Percentiles rank a stretch among this genome's conserved stretches.
These are phyloP conservation scores for Craterocephalus amniculus DNA, from an alignment of 2,797 vertebrate genomes.

Conservation along the genomic window DNA sequence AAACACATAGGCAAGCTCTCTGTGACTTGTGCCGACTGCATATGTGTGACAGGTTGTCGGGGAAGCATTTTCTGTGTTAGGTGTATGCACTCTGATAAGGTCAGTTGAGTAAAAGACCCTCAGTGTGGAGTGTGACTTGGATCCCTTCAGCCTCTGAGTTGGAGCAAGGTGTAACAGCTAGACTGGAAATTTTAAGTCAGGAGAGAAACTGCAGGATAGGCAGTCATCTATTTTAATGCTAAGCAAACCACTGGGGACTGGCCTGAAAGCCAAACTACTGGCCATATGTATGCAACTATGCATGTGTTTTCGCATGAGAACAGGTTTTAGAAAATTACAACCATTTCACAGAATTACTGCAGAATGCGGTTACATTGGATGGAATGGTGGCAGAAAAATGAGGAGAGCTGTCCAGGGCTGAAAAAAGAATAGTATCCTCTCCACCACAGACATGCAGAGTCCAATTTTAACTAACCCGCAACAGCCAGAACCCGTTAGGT, in stretches of 20 bases:
- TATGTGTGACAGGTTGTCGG: slow-evolving; percentile 70
- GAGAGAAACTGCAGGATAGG: slow-evolving; percentile 8
- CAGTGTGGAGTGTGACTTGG: slow-evolving; percentile 33
- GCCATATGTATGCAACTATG: too few relatives aligned
- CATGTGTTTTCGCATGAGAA: too few relatives aligned
- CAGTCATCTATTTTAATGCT: slow-evolving; percentile 14
- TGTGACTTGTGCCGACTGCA: slow-evolving; percentile 51
- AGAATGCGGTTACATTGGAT: too few relatives aligned
- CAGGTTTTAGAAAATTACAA: too few relatives aligned
- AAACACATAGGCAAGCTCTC: slow-evolving; percentile 31
- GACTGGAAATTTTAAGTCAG: slow-evolving; percentile 35
- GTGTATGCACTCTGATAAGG: slow-evolving; percentile 64
- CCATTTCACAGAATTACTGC: too few relatives aligned
- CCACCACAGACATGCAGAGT: too few relatives aligned
- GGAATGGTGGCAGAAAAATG: too few relatives aligned
- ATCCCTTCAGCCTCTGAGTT: slow-evolving; percentile 48
- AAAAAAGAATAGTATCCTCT: too few relatives aligned
- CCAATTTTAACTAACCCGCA: too few relatives aligned
- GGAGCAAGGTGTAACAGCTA: slow-evolving; percentile 34
- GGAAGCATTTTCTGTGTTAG: slow-evolving; percentile 61
- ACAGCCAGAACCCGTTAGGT: too few relatives aligned
- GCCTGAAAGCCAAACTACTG: neutral
- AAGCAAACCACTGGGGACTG: neutral
- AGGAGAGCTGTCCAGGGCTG: too few relatives aligned
- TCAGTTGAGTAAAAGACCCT: slow-evolving; percentile 55